Conservation (phyloP, 2,797 vertebrate species). For the Ambastaia sidthimunki region DNA sequence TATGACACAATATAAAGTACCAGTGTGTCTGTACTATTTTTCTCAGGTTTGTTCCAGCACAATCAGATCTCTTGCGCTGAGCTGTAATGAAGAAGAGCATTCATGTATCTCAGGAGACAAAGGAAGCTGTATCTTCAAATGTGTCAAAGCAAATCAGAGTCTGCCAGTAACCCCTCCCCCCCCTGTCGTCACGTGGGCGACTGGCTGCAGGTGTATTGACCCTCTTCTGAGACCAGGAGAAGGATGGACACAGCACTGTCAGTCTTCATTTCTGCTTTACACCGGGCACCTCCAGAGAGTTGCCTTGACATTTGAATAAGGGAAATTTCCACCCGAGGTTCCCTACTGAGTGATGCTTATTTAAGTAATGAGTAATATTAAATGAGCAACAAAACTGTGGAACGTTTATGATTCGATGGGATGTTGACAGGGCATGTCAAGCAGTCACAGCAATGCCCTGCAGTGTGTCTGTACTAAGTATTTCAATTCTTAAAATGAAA, state of each 20-base stretch:
- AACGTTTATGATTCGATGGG: slow-evolving; percentile 5
- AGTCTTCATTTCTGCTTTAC: slow-evolving; percentile 20
- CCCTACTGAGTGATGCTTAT: slow-evolving; percentile 1
- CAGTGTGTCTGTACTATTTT: not conserved
- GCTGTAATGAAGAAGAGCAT: not conserved
- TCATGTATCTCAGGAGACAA: not conserved
- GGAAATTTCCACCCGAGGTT: slow-evolving; percentile 19
- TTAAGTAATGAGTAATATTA: not conserved
- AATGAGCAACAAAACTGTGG: slow-evolving; percentile 18
- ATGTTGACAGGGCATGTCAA: not conserved
- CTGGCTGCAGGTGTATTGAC: slow-evolving; percentile 35
- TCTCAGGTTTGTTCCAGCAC: not conserved
- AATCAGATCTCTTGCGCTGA: not conserved
- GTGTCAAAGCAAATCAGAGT: slow-evolving; percentile 42
- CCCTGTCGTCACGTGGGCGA: slow-evolving; percentile 13
- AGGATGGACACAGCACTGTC: slow-evolving; percentile 28
- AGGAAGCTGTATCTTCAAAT: slow-evolving; percentile 9
- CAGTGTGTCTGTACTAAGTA: not conserved
- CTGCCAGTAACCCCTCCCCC: not conserved
- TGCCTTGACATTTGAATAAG: slow-evolving; percentile 20
- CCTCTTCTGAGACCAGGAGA: slow-evolving; percentile 8
- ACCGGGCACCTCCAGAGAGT: slow-evolving; percentile 4
- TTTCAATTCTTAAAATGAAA: not conserved
- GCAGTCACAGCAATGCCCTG: not conserved
- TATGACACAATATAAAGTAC: not conserved